Percentiles rank a stretch among this genome's conserved stretches.
phyloP scores from a whole-genome alignment of 2,888 invertebrate genomes.

The Chrysomela aeneicollis region DNA sequence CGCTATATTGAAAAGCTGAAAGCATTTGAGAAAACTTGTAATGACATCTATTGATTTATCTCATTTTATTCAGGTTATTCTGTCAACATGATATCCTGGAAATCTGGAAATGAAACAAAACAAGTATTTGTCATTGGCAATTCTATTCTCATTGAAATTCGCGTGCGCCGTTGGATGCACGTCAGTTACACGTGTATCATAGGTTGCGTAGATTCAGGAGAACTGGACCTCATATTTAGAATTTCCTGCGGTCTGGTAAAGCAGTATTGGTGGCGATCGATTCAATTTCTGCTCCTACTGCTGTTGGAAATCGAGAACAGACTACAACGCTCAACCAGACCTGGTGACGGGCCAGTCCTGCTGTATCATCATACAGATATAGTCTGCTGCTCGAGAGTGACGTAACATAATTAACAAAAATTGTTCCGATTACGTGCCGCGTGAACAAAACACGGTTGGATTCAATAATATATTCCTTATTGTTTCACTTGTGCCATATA shows the following conservation, averaged over 20 bases:
- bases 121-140: too few relatives aligned
- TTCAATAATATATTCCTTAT: background rate
- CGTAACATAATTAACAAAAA: background rate
- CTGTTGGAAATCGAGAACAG: conserved; percentile 1
- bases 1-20: too few relatives aligned
- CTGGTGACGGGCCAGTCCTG: conserved; percentile 9
- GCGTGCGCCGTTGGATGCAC: too few relatives aligned
- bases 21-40: too few relatives aligned
- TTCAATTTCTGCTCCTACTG: background rate
- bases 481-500: conserved; percentile 33
- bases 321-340: background rate
- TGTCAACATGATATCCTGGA: too few relatives aligned
- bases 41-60: too few relatives aligned
- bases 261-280: background rate
- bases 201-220: background rate
- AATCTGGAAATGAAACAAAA: too few relatives aligned
- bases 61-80: too few relatives aligned
- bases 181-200: background rate
- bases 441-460: background rate
- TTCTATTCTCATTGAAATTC: too few relatives aligned
- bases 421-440: background rate
- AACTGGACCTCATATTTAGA: background rate
- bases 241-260: background rate
- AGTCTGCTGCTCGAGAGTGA: background rate
- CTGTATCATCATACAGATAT: conserved; percentile 10